phyloP scores from a whole-genome alignment of 2,888 invertebrate genomes.

The Timandra comae region DNA sequence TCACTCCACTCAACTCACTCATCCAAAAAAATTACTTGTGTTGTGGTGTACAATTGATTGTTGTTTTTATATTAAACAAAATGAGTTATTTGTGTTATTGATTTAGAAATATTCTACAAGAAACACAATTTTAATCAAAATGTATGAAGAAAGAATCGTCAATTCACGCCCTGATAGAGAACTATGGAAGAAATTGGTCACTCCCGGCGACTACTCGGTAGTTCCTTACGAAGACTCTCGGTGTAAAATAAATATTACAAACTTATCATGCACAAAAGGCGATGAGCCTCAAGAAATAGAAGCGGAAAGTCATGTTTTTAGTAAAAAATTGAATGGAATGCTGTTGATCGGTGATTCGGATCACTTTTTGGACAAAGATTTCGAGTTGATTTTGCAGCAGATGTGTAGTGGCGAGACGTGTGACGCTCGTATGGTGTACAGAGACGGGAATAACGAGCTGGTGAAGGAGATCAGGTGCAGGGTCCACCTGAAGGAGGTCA shows the following conservation, averaged over 20 bases:
- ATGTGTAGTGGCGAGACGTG: conserved; percentile 72
- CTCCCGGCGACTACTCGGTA: conserved; percentile 53
- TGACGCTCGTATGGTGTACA: conserved; percentile 49
- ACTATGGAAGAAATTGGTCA: conserved; percentile 51
- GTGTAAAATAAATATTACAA: conserved; percentile 50
- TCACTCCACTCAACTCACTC: no score
- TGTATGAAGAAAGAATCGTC: conserved; percentile 45
- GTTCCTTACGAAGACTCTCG: conserved; percentile 66
- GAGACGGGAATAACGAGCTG: conserved; percentile 37
- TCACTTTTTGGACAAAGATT: conserved; percentile 66
- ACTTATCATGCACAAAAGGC: conserved; percentile 42
- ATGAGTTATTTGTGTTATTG: no score
- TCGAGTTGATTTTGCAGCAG: conserved; percentile 71
- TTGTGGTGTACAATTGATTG: no score
- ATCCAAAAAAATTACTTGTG: no score
- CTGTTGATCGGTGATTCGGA: conserved; percentile 69
- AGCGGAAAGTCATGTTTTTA: conserved; percentile 47
- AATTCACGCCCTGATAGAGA: conserved; percentile 51
- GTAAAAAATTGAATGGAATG: conserved; percentile 52
- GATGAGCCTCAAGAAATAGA: conserved; percentile 45
- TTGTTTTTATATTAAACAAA: no score
- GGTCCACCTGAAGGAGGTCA: conserved; percentile 56
- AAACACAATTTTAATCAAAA: no score
- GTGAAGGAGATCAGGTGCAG: conserved; percentile 53
- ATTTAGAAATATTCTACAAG: no score